Base-by-base conservation (phyloP, 2,888 invertebrate species). In the Drosophila percnosoma region DNA sequence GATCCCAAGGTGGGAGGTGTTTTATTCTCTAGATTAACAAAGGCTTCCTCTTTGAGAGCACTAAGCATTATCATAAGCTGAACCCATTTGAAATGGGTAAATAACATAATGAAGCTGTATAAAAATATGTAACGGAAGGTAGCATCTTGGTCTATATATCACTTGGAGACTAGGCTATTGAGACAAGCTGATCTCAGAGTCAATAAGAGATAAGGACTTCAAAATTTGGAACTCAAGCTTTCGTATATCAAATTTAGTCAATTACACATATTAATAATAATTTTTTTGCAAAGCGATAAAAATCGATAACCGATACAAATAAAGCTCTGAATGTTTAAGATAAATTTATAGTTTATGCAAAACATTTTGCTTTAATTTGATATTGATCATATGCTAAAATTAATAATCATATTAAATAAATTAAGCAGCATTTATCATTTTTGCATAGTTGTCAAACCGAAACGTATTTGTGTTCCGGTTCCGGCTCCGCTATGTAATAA, bases 161-260 rank as follows among this genome's bases (percentile, higher is more conserved):
- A 45, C 4, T 45, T 1, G 0, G 13, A 13, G 42, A 0, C 1
- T 21, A 2, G 3, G 1, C 1, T 1, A 4, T 13, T 7, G 6
- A 21, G 13, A 45, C 4, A 2, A 42, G 6, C 13, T 7, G 21
- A 21, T n/a, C 2, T n/a, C 4, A 10, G n/a, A n/a, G 10, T 10
- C n/a, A 10, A 40, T 5, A 40, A 40, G 10, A 40, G 4, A 0
- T 2, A 18, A 18, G 1, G 18, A 1, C 10, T n/a, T 40, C 40
- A n/a, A 21, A 21, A 1, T 3, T 6, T n/a, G 10, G 0, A 10
- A 10, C 2, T 10, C n/a, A 0, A n/a, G 10, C 10, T 40, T 4
- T 10, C 40, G 4, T 2, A 4, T 40, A 2, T n/a, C 4, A 40
- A 40, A 40, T 10, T 10, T 2, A 40, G n/a, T 11, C 11, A 33